phyloP scores from a whole-genome alignment of 2,797 vertebrate species.

The Schizopygopsis malacanthus region DNA sequence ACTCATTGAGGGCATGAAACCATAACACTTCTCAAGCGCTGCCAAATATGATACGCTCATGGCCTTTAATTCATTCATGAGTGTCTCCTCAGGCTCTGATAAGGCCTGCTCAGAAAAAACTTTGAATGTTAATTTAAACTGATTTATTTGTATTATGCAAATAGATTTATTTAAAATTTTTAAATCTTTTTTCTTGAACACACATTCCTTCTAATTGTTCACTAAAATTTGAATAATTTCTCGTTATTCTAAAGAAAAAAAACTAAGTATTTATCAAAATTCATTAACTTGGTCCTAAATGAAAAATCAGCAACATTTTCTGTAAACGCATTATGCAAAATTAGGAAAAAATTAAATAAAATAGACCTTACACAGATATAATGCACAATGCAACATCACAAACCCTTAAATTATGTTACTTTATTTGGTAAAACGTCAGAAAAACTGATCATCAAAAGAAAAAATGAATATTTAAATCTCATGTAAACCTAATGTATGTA shows the following conservation, averaged over 20 bases:
- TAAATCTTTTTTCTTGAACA: background rate
- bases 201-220: background rate
- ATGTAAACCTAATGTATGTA: background rate
- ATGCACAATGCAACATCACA: no score
- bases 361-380: no score
- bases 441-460: no score
- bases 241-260: no score
- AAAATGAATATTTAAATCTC: background rate
- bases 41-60: conserved; percentile 51
- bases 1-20: conserved; percentile 44
- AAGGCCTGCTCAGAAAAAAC: background rate
- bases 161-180: background rate
- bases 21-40: conserved; percentile 42
- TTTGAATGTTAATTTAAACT: background rate
- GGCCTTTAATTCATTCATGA: conserved; percentile 43
- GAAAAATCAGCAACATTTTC: background rate
- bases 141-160: background rate
- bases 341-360: background rate
- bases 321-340: background rate
- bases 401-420: no score
- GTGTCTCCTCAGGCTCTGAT: conserved; percentile 16
- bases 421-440: no score
- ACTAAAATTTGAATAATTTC: background rate
- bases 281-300: no score
- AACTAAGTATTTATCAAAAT: no score